Conservation (phyloP, 2,113 vertebrate species). For the Scomber colias region DNA sequence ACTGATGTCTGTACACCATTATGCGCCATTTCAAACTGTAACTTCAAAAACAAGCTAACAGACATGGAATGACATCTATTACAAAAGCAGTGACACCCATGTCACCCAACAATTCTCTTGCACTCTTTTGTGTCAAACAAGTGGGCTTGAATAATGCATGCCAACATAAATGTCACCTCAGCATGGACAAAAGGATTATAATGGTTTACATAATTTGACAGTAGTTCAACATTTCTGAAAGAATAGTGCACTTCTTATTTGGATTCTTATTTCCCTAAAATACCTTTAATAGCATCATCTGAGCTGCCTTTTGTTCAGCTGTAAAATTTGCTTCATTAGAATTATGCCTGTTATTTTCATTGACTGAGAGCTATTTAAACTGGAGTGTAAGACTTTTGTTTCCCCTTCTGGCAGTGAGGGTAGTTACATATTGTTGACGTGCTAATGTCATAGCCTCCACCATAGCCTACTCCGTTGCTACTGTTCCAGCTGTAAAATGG, state of each 20-base stretch:
- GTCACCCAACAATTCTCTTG: constrained; percentile 22
- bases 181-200: constrained; percentile 12
- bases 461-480: too few relatives aligned
- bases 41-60: constrained; percentile 36
- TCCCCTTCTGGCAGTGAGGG: too few relatives aligned
- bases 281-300: constrained; percentile 12
- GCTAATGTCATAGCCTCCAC: too few relatives aligned
- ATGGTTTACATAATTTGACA: constrained; percentile 29
- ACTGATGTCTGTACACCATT: constrained; percentile 42
- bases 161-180: constrained; percentile 51
- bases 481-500: too few relatives aligned
- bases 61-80: constrained; percentile 32
- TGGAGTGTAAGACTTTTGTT: too few relatives aligned
- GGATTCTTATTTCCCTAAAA: constrained; percentile 15
- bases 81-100: constrained; percentile 39
- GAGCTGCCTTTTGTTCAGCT: constrained; percentile 34
- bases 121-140: constrained; percentile 65
- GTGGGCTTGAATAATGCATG: constrained; percentile 35
- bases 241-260: background rate
- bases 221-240: constrained; percentile 49
- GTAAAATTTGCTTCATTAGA: constrained; percentile 24
- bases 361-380: constrained; percentile 35
- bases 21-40: constrained; percentile 34
- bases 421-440: too few relatives aligned
- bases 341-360: constrained; percentile 50